Evolutionary conservation across 2,113 vertebrate species (phyloP), one percentile per base, ranked within the genome.

Genomic region (Tachysurus fulvidraco): DNA sequence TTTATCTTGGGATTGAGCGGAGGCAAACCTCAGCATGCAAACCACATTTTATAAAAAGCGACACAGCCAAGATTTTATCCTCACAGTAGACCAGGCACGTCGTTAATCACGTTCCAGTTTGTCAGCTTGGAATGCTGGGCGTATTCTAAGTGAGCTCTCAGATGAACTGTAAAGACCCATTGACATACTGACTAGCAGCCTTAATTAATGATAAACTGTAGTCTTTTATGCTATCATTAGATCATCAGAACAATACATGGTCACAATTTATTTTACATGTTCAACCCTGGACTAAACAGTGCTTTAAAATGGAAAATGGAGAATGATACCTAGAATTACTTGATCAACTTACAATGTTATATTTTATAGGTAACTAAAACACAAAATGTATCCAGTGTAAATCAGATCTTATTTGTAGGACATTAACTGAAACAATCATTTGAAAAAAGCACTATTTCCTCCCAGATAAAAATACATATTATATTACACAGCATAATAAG

Each of bases 11-110:
- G 91, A 90, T 92, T 92, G 89, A 89, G 89, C 85, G 88, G 83
- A 79, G 78, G 86, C 90, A 85, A 93, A 91, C 91, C 92, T 88
- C 91, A 88, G 88, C 41, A 81, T 89, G 91, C 86, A 89, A 90
- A 91, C 90, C 83, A 90, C 91, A 91, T 91, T 92, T 93, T 88
- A 90, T 78, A 85, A 89, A 91, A 89, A 88, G 80, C 64, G 90
- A 90, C 77, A 12, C 44, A 7, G 83, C 65, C 83, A 77, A 92
- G 91, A 91, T 93, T 93, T 91, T 91, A 88, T 86, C 90, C 89
- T 94, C 93, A 92, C 93, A 90, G 81, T 28, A 88, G 80, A 67
- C 1, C 36, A 46, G 84, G 85, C 89, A 87, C 76, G 88, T 90
- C 89, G 81, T 86, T 4, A 88, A 88, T 89, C 91, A 89, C 90